phyloP scores from a whole-genome alignment of 2,797 vertebrate species.

The Microctenopoma lineatum region DNA sequence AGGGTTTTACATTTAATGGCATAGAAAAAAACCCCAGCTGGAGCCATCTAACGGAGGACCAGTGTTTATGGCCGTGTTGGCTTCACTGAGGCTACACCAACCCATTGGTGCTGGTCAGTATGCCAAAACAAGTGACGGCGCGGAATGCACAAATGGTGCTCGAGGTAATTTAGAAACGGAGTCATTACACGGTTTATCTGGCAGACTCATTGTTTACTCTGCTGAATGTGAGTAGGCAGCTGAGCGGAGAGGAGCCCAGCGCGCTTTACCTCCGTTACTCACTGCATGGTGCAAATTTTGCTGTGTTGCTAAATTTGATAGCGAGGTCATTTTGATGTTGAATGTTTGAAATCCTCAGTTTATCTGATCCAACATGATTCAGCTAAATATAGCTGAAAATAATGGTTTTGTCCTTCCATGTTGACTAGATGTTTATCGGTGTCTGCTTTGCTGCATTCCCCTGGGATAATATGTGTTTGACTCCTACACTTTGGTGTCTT shows the following conservation, averaged over 20 bases:
- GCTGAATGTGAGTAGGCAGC: constrained; percentile 18
- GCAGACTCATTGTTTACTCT: constrained; percentile 15
- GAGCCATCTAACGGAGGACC: background rate
- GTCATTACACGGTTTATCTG: constrained; percentile 17
- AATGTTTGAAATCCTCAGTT: background rate
- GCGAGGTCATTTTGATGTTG: background rate
- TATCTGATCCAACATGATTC: background rate
- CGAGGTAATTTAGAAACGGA: constrained; percentile 14
- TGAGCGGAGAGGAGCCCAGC: constrained; percentile 8
- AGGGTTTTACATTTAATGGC: background rate
- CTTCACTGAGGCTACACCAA: no score
- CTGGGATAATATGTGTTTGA: no score
- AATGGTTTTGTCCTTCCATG: background rate
- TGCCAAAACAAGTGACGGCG: background rate
- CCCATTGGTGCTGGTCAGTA: background rate
- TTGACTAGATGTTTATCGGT: no score
- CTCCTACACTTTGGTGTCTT: no score
- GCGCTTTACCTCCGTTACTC: background rate
- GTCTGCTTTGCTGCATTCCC: no score
- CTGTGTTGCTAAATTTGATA: background rate
- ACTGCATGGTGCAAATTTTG: background rate
- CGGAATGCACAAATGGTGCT: background rate
- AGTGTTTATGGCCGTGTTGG: background rate
- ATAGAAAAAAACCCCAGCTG: background rate
- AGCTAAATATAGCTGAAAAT: background rate